These are phyloP conservation scores for Tokudaia tokunoshimensis DNA, from an alignment of 2,797 vertebrate genomes.

Conservation along the genomic window DNA sequence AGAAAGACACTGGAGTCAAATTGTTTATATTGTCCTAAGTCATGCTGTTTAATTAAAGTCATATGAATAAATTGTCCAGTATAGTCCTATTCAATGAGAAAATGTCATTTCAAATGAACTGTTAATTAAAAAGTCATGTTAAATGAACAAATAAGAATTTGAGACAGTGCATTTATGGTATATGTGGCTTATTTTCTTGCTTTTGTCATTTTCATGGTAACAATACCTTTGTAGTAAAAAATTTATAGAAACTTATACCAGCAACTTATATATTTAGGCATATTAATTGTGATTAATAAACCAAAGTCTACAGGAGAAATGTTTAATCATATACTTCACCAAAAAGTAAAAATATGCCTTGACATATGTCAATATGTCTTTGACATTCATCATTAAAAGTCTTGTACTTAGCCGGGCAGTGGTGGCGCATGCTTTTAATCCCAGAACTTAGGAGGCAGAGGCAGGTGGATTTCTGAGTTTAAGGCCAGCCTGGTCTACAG, in stretches of 20 bases:
- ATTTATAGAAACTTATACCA: neutral
- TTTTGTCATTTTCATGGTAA: constrained; percentile 16
- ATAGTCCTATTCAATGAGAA: constrained; percentile 8
- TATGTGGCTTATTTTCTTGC: neutral
- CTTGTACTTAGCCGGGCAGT: neutral
- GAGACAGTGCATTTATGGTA: neutral
- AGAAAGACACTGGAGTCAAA: neutral
- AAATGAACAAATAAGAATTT: constrained; percentile 11
- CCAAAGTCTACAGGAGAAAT: neutral
- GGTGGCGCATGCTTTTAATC: no score
- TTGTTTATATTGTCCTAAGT: neutral
- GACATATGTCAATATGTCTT: neutral
- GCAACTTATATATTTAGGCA: neutral
- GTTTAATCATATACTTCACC: constrained; percentile 5
- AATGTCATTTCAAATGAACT: constrained; percentile 21
- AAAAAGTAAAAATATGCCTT: neutral
- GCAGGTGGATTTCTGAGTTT: no score
- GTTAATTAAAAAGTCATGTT: neutral
- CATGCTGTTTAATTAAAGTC: neutral
- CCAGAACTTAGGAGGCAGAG: no score
- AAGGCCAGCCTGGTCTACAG: no score
- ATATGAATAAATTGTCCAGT: neutral
- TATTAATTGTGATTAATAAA: neutral
- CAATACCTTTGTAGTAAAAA: constrained; percentile 8
- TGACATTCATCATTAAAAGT: neutral